Evolutionary conservation across 2,888 invertebrate species (phyloP).

Genomic region (Chromoteleia sp.): DNA sequence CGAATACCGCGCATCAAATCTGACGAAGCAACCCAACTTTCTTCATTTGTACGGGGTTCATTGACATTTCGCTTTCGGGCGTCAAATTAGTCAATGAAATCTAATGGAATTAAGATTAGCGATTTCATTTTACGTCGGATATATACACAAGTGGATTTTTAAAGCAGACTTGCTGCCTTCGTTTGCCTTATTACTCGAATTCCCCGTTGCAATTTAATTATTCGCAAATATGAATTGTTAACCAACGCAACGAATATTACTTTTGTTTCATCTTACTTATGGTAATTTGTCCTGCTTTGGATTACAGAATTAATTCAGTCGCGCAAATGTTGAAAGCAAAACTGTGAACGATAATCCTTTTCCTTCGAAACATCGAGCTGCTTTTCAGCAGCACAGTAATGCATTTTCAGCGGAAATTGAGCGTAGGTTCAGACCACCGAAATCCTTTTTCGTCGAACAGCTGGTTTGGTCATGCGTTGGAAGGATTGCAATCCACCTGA

Average conservation of each 20-base stretch:
- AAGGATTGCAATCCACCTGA: slow-evolving; percentile 49
- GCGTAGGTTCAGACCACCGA: slow-evolving; percentile 25
- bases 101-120: slow-evolving; percentile 30
- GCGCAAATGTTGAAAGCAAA: slow-evolving; percentile 2
- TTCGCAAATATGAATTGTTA: background rate
- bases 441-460: slow-evolving; percentile 57
- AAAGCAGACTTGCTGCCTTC: slow-evolving; percentile 13
- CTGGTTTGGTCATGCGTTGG: slow-evolving; percentile 43
- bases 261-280: slow-evolving; percentile 3
- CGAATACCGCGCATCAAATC: slow-evolving; percentile 54
- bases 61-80: slow-evolving; percentile 34
- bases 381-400: slow-evolving; percentile 32
- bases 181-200: background rate
- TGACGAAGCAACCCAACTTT: slow-evolving; percentile 58
- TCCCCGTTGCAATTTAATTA: background rate
- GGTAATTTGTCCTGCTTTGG: no score
- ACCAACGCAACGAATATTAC: background rate
- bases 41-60: slow-evolving; percentile 28
- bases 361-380: slow-evolving; percentile 21
- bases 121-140: background rate
- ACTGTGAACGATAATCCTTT: slow-evolving; percentile 8
- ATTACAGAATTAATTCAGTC: background rate
- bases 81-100: slow-evolving; percentile 21
- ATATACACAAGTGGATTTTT: slow-evolving; percentile 8
- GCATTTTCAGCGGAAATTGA: slow-evolving; percentile 46